These are phyloP conservation scores for Tragulus kanchil DNA, from an alignment of 2,113 vertebrate genomes.

Conservation along the genomic window DNA sequence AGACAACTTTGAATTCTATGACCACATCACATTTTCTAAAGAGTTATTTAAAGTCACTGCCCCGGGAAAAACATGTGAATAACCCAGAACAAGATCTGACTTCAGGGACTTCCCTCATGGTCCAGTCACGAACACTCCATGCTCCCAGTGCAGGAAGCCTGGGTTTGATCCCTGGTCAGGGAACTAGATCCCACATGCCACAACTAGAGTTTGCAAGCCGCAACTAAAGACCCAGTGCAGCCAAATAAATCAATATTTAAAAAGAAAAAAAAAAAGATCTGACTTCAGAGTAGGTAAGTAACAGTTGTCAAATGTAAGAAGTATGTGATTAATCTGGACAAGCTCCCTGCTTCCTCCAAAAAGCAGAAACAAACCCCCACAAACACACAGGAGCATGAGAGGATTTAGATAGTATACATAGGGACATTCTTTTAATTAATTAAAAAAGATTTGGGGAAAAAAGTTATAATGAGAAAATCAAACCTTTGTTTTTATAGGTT, in stretches of 20 bases:
- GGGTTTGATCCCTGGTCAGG: no score
- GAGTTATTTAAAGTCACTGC: background rate
- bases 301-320: background rate
- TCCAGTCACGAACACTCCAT: no score
- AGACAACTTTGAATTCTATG: background rate
- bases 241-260: no score
- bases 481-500: background rate
- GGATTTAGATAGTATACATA: background rate
- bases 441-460: background rate
- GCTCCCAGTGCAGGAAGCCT: no score
- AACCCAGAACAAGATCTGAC: background rate
- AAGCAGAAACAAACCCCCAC: background rate
- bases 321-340: background rate
- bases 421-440: background rate
- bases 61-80: background rate
- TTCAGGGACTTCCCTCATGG: background rate
- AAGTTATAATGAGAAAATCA: background rate
- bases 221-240: no score
- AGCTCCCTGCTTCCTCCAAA: background rate
- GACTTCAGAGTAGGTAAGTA: background rate
- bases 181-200: no score
- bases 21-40: background rate
- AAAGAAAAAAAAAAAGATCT: background rate
- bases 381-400: background rate
- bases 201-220: no score